Percentiles rank a stretch among this genome's conserved stretches.
Evolutionary conservation across 1,140 invertebrate genomes (phyloP).

Genomic region (Sitobion miscanthi): DNA sequence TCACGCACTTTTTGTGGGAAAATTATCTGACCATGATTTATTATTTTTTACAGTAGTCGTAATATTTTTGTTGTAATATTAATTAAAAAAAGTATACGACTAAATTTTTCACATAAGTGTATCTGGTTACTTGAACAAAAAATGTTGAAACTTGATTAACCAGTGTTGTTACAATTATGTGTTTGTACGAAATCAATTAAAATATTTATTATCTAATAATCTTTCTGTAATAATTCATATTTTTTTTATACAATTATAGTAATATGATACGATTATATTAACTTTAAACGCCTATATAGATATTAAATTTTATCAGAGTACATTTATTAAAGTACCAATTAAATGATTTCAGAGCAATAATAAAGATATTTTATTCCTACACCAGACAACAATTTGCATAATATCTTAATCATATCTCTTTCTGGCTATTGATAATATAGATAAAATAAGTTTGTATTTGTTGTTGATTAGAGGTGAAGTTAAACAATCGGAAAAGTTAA

Average conservation of each 20-base stretch:
- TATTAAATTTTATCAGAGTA: neutral
- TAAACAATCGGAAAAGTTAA: neutral
- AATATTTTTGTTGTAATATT: conserved; percentile 26
- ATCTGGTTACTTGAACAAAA: neutral
- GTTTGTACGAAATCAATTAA: neutral
- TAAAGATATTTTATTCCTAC: neutral
- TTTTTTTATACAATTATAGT: too few relatives aligned
- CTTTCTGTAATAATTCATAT: neutral
- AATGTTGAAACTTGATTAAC: neutral
- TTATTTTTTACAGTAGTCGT: neutral
- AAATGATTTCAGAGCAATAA: neutral
- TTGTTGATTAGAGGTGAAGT: neutral
- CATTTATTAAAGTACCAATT: neutral
- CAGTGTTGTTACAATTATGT: neutral
- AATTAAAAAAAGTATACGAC: conserved; percentile 18
- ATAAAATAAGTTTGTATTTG: neutral
- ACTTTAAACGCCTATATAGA: neutral
- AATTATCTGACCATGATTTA: conserved; percentile 1
- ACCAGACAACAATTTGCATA: neutral
- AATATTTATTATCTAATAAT: neutral
- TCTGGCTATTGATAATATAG: too few relatives aligned
- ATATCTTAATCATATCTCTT: too few relatives aligned
- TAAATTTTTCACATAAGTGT: neutral
- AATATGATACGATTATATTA: neutral
- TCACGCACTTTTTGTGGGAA: conserved; percentile 42